phyloP scores from a whole-genome alignment of 2,797 vertebrate genomes.

The Oryzias sinensis region DNA sequence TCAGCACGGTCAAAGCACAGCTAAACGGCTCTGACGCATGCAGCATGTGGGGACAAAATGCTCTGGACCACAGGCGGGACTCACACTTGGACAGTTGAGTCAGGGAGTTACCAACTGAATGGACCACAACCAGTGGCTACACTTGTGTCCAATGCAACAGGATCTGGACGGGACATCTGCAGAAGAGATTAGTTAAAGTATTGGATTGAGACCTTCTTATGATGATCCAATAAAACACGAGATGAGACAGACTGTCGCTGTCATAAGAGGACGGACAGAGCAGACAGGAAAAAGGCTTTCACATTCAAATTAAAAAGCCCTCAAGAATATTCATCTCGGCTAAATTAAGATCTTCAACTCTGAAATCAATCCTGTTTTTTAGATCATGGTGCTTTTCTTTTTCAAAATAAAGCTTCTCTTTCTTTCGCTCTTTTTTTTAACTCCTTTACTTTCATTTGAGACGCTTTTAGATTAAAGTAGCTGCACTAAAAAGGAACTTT shows the following conservation, averaged over 20 bases:
- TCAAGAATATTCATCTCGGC: constrained; percentile 1
- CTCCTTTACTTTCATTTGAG: constrained; percentile 4
- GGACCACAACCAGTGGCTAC: not conserved
- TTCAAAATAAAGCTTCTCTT: not conserved
- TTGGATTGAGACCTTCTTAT: not conserved
- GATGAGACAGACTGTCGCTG: not conserved
- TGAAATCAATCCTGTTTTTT: no score
- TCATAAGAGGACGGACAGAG: not conserved
- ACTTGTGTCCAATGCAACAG: not conserved
- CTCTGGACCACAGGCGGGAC: constrained; percentile 20
- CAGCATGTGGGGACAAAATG: constrained; percentile 28
- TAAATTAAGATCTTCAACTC: no score
- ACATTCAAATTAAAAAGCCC: not conserved
- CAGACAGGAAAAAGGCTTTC: not conserved
- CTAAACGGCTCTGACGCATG: constrained; percentile 38
- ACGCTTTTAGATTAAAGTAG: constrained; percentile 32
- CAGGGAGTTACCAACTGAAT: constrained; percentile 1
- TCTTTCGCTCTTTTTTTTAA: constrained; percentile 7
- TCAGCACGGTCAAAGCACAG: constrained; percentile 42
- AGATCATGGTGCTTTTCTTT: not conserved
- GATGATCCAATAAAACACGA: constrained; percentile 2
- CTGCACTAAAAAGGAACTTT: not conserved
- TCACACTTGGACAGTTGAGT: constrained; percentile 15
- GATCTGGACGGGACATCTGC: not conserved
- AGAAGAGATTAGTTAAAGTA: constrained; percentile 1